Evolutionary conservation across 2,797 vertebrate genomes (phyloP).

Genomic region (Ctenochaetus hawaiiensis): DNA sequence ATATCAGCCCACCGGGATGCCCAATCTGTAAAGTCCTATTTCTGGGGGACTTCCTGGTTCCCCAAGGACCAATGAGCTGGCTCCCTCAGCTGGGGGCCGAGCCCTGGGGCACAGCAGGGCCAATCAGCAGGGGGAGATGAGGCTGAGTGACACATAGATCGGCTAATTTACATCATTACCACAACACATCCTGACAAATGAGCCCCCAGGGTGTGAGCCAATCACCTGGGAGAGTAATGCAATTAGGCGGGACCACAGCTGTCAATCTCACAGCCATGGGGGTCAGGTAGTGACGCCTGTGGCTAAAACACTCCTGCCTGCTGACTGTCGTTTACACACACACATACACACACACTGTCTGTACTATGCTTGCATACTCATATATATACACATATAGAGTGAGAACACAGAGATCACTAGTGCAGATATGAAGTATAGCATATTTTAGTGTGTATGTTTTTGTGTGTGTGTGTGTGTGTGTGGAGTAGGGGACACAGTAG

Average conservation of each 20-base stretch:
- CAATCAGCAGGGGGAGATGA: slow-evolving; percentile 77
- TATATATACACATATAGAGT: slow-evolving; percentile 3
- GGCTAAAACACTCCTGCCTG: slow-evolving; percentile 77
- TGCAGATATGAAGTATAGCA: slow-evolving; percentile 28
- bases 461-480: slow-evolving; percentile 24
- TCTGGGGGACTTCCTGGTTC: slow-evolving; percentile 80
- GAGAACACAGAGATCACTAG: slow-evolving; percentile 17
- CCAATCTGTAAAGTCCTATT: slow-evolving; percentile 77
- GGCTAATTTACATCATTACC: slow-evolving; percentile 88
- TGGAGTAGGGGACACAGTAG: slow-evolving; percentile 4
- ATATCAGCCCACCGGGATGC: slow-evolving; percentile 78
- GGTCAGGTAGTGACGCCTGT: slow-evolving; percentile 78
- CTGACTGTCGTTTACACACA: slow-evolving; percentile 58
- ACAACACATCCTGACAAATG: slow-evolving; percentile 86
- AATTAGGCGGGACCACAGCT: slow-evolving; percentile 88
- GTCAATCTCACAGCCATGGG: slow-evolving; percentile 83
- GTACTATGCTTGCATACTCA: background rate
- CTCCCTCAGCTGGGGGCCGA: slow-evolving; percentile 76
- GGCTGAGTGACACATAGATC: slow-evolving; percentile 84
- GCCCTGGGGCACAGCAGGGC: slow-evolving; percentile 76
- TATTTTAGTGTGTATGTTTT: background rate
- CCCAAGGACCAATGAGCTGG: slow-evolving; percentile 85
- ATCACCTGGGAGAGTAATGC: slow-evolving; percentile 88
- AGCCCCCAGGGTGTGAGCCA: slow-evolving; percentile 84
- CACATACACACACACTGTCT: slow-evolving; percentile 15